Conservation (phyloP, 2,113 vertebrate genomes). For the Synchiropus splendidus region DNA sequence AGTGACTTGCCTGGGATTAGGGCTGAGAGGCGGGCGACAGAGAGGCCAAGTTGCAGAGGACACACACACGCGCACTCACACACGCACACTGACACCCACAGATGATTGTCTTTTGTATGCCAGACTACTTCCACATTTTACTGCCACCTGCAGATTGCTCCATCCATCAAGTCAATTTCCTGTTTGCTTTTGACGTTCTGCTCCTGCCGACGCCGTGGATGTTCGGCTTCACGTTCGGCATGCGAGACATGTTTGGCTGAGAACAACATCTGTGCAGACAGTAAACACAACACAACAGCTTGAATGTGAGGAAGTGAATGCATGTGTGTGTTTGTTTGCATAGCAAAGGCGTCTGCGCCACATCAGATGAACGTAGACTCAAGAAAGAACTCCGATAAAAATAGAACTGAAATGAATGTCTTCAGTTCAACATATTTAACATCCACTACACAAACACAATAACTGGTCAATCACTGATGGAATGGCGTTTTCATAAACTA, state of each 20-base stretch:
- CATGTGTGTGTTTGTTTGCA: not conserved
- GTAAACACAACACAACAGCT: not conserved
- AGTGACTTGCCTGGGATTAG: constrained; percentile 48
- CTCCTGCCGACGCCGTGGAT: not conserved
- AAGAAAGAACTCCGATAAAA: too few relatives aligned
- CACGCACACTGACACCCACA: constrained; percentile 16
- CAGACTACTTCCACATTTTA: constrained; percentile 26
- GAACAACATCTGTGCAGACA: not conserved
- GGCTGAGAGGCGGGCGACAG: constrained; percentile 33
- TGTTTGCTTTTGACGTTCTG: constrained; percentile 18
- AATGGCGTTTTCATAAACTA: too few relatives aligned
- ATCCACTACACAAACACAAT: too few relatives aligned
- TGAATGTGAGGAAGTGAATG: not conserved
- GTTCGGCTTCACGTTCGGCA: constrained; percentile 2
- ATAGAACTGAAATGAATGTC: too few relatives aligned
- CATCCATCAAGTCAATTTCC: constrained; percentile 48
- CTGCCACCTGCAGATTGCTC: constrained; percentile 42
- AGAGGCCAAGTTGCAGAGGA: constrained; percentile 16
- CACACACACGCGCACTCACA: constrained; percentile 4
- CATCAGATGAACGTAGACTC: not conserved
- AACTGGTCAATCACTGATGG: too few relatives aligned
- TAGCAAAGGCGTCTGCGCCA: too few relatives aligned
- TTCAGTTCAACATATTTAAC: too few relatives aligned
- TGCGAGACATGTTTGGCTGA: not conserved
- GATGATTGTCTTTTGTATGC: constrained; percentile 46